Conservation (phyloP, 2,797 vertebrate species). For the Silurus aristotelis region DNA sequence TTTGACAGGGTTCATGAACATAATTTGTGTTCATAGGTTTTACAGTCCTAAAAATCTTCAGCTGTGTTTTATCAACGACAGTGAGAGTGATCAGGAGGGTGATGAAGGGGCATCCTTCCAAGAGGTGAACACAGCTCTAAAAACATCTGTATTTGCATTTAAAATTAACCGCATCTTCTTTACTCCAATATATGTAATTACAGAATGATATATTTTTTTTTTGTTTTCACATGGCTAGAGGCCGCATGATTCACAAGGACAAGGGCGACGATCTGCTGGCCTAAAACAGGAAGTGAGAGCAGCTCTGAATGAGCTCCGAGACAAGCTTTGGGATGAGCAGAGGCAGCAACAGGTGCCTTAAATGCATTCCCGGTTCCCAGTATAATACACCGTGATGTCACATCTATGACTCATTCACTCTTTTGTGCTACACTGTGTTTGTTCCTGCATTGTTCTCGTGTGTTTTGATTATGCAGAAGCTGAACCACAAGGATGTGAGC, state of each 20-base stretch:
- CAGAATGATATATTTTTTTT: neutral
- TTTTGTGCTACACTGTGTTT: conserved; percentile 25
- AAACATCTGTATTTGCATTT: neutral
- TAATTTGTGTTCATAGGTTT: conserved; percentile 48
- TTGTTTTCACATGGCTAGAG: conserved; percentile 44
- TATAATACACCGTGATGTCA: conserved; percentile 9
- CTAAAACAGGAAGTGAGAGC: conserved; percentile 59
- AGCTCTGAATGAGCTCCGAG: conserved; percentile 56
- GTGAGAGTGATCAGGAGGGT: conserved; percentile 62
- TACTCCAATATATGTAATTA: neutral
- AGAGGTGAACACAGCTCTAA: conserved; percentile 48
- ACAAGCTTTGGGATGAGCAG: conserved; percentile 57
- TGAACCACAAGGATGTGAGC: conserved; percentile 35
- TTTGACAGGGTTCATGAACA: neutral
- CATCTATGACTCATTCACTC: neutral
- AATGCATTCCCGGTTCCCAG: neutral
- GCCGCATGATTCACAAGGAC: conserved; percentile 38
- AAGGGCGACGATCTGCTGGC: conserved; percentile 42
- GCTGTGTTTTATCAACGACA: conserved; percentile 66
- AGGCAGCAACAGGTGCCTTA: conserved; percentile 54
- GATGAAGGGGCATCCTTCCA: conserved; percentile 51
- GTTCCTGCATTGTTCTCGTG: conserved; percentile 10
- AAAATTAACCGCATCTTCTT: neutral
- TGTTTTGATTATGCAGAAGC: conserved; percentile 45
- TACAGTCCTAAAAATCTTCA: conserved; percentile 63